Evolutionary conservation across 2,888 invertebrate species (phyloP), one percentile per base, ranked within the genome.

Genomic region (Rotaria socialis): DNA sequence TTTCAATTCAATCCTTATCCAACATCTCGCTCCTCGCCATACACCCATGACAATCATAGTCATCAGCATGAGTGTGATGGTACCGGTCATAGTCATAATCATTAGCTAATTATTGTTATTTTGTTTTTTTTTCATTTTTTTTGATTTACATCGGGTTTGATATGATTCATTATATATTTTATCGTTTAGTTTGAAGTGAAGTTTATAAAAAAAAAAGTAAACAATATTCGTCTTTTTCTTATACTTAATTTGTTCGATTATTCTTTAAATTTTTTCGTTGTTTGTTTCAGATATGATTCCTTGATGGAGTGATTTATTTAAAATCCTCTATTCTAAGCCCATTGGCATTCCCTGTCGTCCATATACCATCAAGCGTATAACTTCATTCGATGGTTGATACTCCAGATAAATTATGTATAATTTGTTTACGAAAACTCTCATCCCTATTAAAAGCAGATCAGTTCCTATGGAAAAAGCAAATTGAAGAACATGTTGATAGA

Each of bases 1-100:
- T 41, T 60, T n/a, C 11, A 84, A 52, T 86, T 84, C 41, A 86
- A 86, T 74, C 67, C 86, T 0, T 52, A 52, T 67, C 6, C 19
- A 56, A 8, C 8, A 0, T 47, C 60, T 16, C 84, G 58, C n/a
- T 22, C 47, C 6, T 80, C 80, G 19, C 43, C 56, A n/a, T 80
- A 58, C 5, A 24, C 22, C 1, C 24, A 22, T 0, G 24, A 47
- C 35, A 84, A 43, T 24, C 86, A 86, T 43, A 47, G 60, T 52
- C 58, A 84, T 60, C 22, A 24, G 24, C 43, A 74, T 35, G 19
- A 27, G 24, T 35, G 35, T 43, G 52, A 22, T 52, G 16, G 16
- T 19, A 67, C 16, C 50, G 80, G 41, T 35, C 84, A 84, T 5
- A 55, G 16, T 52, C 85, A 85, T 85, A 41, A 41, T 35, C 85